Evolutionary conservation across 1,140 invertebrate genomes (phyloP), one percentile per base, ranked within the genome.

Genomic region (Xylocopa sonorina): DNA sequence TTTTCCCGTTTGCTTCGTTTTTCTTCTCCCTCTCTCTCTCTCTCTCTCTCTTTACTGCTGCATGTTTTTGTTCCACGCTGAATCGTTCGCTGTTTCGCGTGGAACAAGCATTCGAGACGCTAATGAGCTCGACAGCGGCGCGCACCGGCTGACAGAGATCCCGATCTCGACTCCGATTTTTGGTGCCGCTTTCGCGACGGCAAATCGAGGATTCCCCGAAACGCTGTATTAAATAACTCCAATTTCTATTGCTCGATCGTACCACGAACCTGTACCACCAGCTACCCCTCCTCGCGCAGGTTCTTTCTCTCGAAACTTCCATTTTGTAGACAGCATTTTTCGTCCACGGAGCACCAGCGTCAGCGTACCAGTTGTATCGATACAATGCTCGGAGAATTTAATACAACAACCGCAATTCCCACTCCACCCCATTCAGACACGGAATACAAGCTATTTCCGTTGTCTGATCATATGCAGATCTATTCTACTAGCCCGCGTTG

Each of bases 31-130:
- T 12, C 6, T 6, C 12, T 14, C 6, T 18, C 24, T 7, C 12
- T 18, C 6, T 43, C 34, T 14, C 1, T 21, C 24, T 38, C 24
- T 62, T 62, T n/a, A 34, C 14, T 34, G 18, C 53, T 24, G 1
- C 32, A 32, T 14, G 34, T 24, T 62, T 41, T 62, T 62, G 34
- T 62, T 50, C 46, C 12, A 43, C 64, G 18, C 21, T 63, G 60
- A 29, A 63, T 6, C 34, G 21, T 9, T 38, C 60, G 34, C 34
- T 41, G 34, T 63, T 62, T 63, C 60, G 7, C 58, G 32, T 12
- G 32, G 34, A 63, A 63, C 60, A 34, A 41, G 34, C 34, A 41
- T 63, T 64, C 24, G 62, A 38, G 38, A 18, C 62, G 62, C 16
- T 41, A 63, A 63, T 63, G 62, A 63, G 62, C 24, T 43, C 62